Evolutionary conservation across 2,113 vertebrate species (phyloP), one percentile per base, ranked within the genome.

Genomic region (Lynx canadensis): DNA sequence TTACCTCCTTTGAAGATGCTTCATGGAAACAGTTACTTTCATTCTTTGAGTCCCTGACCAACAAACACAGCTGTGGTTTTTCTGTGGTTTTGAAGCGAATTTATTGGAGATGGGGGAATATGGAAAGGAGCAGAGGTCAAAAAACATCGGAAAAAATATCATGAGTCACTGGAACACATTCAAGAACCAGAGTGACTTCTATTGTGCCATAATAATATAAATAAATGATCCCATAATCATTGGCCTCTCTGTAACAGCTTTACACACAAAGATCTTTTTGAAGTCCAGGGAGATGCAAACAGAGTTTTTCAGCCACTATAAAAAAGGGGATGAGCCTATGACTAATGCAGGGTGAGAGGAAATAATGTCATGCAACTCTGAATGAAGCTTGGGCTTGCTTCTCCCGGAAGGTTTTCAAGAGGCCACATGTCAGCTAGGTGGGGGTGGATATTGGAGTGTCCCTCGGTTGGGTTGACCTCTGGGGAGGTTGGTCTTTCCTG

Each of bases 131-230:
- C 92, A 97, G 89, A 98, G 97, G 97, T 98, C 97, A 98, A 89
- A 96, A 96, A 96, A 96, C 96, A 97, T 93, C 23, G 85, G 97
- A 86, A 97, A 97, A 97, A 98, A 86, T 96, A 96, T 89, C 81
- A 96, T 97, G 98, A 98, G 95, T 98, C 97, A 98, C 71, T 96
- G 94, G 95, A 96, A 97, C 57, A 93, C 45, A 96, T 93, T 98
- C 81, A 97, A 96, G 74, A 88, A 91, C 93, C 81, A 94, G 89
- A 98, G 97, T 96, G 85, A 96, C 95, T 98, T 91, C 94, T 91
- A 97, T 98, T 98, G 97, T 98, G 93, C 68, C 57, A 76, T 69
- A 92, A 96, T 95, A 97, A 93, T 92, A 98, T 97, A 97, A 98
- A 98, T 97, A 98, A 98, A 96, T 92, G 91, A 97, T 96, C 94